Percentiles rank a stretch among this genome's conserved stretches.
These are phyloP conservation scores for Seriola rivoliana DNA, from an alignment of 2,113 vertebrate species.

Conservation along the genomic window DNA sequence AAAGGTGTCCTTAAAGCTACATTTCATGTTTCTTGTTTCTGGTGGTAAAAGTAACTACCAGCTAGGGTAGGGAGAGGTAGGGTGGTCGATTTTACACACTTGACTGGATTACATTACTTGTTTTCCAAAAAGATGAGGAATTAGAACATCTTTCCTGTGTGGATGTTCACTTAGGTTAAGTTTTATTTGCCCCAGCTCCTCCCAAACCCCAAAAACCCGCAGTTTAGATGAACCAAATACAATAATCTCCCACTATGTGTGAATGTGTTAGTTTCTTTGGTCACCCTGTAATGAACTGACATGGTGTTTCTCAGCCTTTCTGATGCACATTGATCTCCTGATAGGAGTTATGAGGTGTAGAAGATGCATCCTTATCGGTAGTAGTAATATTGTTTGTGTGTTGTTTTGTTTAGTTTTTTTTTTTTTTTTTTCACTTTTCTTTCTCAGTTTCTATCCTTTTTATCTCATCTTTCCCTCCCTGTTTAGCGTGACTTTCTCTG, in stretches of 20 bases:
- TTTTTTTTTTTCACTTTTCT: neutral
- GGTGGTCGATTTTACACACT: neutral
- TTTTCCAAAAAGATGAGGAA: too few species aligned
- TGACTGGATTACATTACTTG: too few species aligned
- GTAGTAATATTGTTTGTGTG: neutral
- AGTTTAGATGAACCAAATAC: too few species aligned
- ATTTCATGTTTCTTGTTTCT: too few species aligned
- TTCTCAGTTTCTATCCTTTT: neutral
- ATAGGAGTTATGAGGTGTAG: neutral
- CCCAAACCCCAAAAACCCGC: too few species aligned
- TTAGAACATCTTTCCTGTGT: neutral
- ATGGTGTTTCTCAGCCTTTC: neutral
- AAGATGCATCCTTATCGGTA: neutral
- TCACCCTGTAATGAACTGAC: neutral
- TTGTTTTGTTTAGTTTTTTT: too few species aligned
- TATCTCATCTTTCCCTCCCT: neutral
- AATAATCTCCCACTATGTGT: neutral
- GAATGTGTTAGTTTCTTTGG: neutral
- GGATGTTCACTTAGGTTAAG: too few species aligned
- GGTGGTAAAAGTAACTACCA: neutral
- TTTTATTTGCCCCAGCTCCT: too few species aligned
- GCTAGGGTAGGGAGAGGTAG: neutral
- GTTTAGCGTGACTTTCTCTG: neutral
- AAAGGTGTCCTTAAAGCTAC: neutral
- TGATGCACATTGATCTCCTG: neutral